Base-by-base conservation (phyloP, 2,888 invertebrate genomes). In the Adineta ricciae region DNA sequence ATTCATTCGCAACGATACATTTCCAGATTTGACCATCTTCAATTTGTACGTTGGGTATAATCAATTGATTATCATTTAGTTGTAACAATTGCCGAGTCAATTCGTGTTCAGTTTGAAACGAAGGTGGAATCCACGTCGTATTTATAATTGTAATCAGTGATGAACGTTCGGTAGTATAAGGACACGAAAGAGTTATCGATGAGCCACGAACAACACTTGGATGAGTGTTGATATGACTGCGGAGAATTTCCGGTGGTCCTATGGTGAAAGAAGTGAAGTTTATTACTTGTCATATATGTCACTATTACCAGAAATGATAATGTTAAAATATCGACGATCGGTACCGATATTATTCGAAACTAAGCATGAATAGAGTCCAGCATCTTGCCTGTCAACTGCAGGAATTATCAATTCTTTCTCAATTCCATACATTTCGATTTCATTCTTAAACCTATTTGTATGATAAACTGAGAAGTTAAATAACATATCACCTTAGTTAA, bases 351-450 rank as follows among this genome's bases (percentile, higher is more conserved):
- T 88, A 88, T 93, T 93, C 83, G 88, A 89, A 1, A 92, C 93
- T 14, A 90, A 88, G 87, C 93, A 93, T 3, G 91, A 91, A 88
- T 93, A 93, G 52, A 91, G 90, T 0, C 93, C 93, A 83, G 92
- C 92, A 88, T 93, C 93, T 73, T 87, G 87, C 78, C 88, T 88
- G 86, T 90, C 88, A 14, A 89, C 88, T 27, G 24, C 46, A 24
- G 19, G 8, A 19, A 85, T 78, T 0, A 41, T 24, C 41, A 78
- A 41, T 78, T 38, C 41, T 41, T 56, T 27, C 19, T 36, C 21
- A 41, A 49, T 16, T n/a, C 24, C 27, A 38, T 50, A 72, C 41
- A 84, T 21, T 72, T 54, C 64, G 11, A 27, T 38, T 54, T 72
- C 84, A 56, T 56, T 46, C 36, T 72, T 56, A 27, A 38, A 56